Evolutionary conservation across 2,113 vertebrate species (phyloP), one percentile per base, ranked within the genome.

Genomic region (Limnothrissa miodon): DNA sequence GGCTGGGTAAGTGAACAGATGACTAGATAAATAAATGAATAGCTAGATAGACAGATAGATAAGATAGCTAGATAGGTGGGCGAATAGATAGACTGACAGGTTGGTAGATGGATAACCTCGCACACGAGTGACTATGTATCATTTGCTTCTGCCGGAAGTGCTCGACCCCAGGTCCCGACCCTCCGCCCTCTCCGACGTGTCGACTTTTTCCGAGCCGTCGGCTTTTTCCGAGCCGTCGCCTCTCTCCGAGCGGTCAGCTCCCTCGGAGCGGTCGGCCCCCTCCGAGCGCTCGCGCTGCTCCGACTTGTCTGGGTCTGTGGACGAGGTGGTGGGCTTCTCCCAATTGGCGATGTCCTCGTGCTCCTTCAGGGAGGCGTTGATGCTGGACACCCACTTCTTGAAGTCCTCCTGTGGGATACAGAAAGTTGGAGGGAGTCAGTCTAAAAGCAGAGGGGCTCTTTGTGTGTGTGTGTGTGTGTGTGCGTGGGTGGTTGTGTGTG

Each of bases 61-160:
- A 81, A 83, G 81, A 74, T 83, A 33, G 83, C 79, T 81, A 36
- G 62, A 83, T 80, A 85, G 74, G 86, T 84, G 59, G 78, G 83
- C 80, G 42, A 74, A 74, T 45, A 45, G 80, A 56, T 45, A 56
- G 80, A 39, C 23, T 83, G 81, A 83, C 83, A 48, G 78, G 83
- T 80, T 79, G 81, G 39, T 80, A 85, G 79, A 87, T 83, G 79
- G 56, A 88, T 82, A 81, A 90, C 80, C 66, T 82, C 59, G 79
- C 39, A 83, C 82, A 78, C 39, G 70, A 62, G 85, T 59, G 78
- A 84, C 79, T 39, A 48, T 80, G 42, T 25, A 84, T 95, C 93
- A 95, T 94, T 95, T 95, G 91, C 93, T 95, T 85, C 90, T 93
- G 79, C 93, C 93, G 80, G 94, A 95, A 36, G 93, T 94, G 91